Conservation (phyloP, 1,140 invertebrate species). For the Chrysopa pallens region DNA sequence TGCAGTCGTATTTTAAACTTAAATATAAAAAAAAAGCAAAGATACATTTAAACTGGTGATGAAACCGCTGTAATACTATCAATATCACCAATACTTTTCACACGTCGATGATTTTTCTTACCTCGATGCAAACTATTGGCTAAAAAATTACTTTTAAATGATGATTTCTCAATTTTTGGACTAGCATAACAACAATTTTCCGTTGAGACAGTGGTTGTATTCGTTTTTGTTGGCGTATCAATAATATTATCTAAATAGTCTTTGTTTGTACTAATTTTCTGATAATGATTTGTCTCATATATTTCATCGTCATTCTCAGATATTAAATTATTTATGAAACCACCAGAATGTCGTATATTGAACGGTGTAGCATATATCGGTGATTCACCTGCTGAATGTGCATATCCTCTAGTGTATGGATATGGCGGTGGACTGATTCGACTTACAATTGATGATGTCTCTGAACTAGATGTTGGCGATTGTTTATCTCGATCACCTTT, state of each 20-base stretch:
- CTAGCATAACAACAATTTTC: no score
- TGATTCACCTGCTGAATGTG: constrained; percentile 9
- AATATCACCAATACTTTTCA: constrained; percentile 54
- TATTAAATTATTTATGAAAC: neutral
- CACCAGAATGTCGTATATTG: constrained; percentile 3
- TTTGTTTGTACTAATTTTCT: no score
- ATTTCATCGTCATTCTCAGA: no score
- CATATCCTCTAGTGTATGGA: constrained; percentile 7
- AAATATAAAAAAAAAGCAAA: no score
- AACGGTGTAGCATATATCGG: constrained; percentile 16
- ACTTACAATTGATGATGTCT: constrained; percentile 27
- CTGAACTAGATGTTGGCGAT: constrained; percentile 34
- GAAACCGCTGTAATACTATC: constrained; percentile 33
- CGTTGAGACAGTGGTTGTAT: no score
- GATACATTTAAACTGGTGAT: no score
- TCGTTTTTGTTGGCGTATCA: no score
- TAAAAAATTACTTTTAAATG: constrained; percentile 5
- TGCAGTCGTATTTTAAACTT: no score
- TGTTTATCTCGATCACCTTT: constrained; percentile 24
- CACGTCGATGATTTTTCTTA: constrained; percentile 37
- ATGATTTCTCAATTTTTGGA: constrained; percentile 3
- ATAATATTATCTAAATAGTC: no score
- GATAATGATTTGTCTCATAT: no score
- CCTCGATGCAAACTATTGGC: constrained; percentile 11
- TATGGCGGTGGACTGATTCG: constrained; percentile 27